Evolutionary conservation across 2,797 vertebrate genomes (phyloP).

Genomic region (Poeciliopsis gracilis): DNA sequence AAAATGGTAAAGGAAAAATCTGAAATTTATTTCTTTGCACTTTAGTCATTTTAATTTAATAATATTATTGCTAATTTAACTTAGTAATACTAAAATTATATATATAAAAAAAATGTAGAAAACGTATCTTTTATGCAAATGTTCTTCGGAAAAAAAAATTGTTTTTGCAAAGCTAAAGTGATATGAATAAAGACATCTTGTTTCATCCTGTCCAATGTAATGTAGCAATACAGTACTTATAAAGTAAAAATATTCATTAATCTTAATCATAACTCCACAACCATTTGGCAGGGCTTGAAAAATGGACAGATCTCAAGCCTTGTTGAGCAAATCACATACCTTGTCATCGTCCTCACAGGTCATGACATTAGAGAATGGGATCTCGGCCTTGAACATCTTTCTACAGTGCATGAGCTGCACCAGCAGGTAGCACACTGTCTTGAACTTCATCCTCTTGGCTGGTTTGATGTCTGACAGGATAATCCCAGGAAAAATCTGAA

Average conservation of each 20-base stretch:
- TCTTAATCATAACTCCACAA: constrained; percentile 13
- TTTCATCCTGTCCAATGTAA: neutral
- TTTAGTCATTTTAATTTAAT: neutral
- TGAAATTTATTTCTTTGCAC: neutral
- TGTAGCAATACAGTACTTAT: neutral
- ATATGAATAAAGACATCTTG: neutral
- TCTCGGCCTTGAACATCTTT: constrained; percentile 98
- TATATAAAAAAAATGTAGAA: neutral
- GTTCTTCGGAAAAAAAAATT: neutral
- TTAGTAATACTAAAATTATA: neutral
- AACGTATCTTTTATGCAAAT: neutral
- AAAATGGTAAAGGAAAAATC: neutral
- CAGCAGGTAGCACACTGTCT: constrained; percentile 94
- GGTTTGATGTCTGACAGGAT: constrained; percentile 96
- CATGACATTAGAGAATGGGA: constrained; percentile 98
- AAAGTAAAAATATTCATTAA: neutral
- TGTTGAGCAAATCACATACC: constrained; percentile 70
- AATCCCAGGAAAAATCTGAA: constrained; percentile 94
- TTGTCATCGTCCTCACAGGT: constrained; percentile 97
- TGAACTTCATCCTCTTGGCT: constrained; percentile 97
- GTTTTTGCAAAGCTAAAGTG: neutral
- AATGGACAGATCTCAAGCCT: neutral
- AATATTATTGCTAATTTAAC: neutral
- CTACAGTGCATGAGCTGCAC: constrained; percentile 97
- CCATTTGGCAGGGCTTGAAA: constrained; percentile 35